phyloP scores from a whole-genome alignment of 2,797 vertebrate species.

The Tapirus indicus region DNA sequence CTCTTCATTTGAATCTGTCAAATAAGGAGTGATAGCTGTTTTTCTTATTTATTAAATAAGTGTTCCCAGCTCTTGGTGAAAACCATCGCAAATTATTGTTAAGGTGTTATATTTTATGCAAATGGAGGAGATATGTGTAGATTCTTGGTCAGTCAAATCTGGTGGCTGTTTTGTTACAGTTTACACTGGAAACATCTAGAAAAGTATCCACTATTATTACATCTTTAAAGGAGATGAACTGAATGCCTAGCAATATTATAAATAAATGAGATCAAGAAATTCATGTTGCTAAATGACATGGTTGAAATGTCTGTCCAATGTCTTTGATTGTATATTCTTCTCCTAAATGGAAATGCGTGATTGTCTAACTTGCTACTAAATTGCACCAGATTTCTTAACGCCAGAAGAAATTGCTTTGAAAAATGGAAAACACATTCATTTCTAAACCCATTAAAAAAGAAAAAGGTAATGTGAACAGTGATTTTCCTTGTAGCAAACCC shows the following conservation, averaged over 20 bases:
- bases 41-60: slow-evolving; percentile 14
- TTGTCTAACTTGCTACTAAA: background rate
- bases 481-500: slow-evolving; percentile 18
- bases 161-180: background rate
- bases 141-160: background rate
- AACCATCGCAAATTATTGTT: background rate
- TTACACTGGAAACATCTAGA: slow-evolving; percentile 16
- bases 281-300: background rate
- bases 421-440: slow-evolving; percentile 32
- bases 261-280: background rate
- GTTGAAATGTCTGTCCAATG: background rate
- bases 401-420: background rate
- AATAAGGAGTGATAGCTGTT: background rate
- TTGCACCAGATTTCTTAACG: slow-evolving; percentile 8
- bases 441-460: background rate
- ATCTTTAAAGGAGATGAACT: background rate
- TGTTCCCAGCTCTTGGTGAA: background rate
- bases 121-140: background rate
- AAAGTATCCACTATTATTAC: background rate
- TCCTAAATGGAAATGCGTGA: slow-evolving; percentile 11
- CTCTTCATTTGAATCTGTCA: background rate
- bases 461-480: slow-evolving; percentile 28
- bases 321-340: background rate
- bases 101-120: background rate
- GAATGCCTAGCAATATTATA: background rate